Evolutionary conservation across 2,888 invertebrate species (phyloP), one percentile per base, ranked within the genome.

Genomic region (Brachyptera putata): DNA sequence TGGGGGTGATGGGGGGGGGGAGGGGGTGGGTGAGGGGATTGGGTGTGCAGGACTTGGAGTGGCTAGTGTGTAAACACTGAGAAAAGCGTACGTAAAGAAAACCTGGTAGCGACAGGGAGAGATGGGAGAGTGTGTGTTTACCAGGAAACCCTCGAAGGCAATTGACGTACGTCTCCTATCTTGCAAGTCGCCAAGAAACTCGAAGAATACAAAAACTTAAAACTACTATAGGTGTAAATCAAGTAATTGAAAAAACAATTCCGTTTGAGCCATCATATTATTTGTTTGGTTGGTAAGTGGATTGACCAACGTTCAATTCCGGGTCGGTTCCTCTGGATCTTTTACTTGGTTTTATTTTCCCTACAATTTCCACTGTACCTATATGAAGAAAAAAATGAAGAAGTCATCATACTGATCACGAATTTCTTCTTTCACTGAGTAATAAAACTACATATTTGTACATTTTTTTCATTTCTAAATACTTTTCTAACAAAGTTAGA

Each of bases 191-290:
- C 22, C 11, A 21, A 2, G 46, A 46, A 46, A 4, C 11, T n/a
- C 21, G 46, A 21, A 18, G 46, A 46, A 46, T 46, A 46, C 46
- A n/a, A 22, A 41, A 24, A 46, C 24, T 46, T n/a, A n/a, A 24
- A 24, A 46, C 53, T 53, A 53, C 53, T 53, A 53, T 53, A 53
- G 53, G 53, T 53, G 53, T 53, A 53, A 53, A 53, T 53, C 53
- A 22, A 34, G 34, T n/a, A 16, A 46, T 34, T n/a, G 34, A 9
- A 36, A 53, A 53, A 34, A 34, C 34, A 53, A 36, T 53, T 24
- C 46, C 22, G 41, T 41, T 21, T 18, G 41, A 21, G 21, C 21
- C 5, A 21, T 41, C 21, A 18, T 41, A 18, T 7, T n/a, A 21
- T 21, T n/a, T 21, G 41, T n/a, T n/a, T n/a, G n/a, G n/a, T n/a